Conservation (phyloP, 2,888 invertebrate species). For the Drosophila fungiperda region DNA sequence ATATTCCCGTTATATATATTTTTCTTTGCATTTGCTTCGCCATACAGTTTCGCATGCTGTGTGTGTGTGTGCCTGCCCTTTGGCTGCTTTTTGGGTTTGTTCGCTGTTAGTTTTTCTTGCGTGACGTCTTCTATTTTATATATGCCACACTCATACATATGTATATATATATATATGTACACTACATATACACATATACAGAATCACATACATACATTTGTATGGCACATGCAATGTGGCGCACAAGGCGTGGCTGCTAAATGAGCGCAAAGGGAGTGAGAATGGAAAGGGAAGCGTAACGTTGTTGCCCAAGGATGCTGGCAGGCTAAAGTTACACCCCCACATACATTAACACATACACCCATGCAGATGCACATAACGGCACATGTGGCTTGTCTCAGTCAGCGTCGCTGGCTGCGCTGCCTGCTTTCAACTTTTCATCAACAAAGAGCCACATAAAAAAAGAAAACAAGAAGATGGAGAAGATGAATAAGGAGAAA, state of each 20-base stretch:
- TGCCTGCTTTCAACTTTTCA: slow-evolving; percentile 28
- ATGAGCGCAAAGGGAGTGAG: slow-evolving; percentile 5
- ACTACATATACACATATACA: not conserved
- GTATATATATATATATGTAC: not conserved
- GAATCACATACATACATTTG: not conserved
- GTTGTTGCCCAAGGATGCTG: slow-evolving; percentile 46
- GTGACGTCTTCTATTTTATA: slow-evolving; percentile 49
- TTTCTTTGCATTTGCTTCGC: slow-evolving; percentile 4
- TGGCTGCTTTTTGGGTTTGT: slow-evolving; percentile 22
- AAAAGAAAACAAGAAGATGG: not conserved
- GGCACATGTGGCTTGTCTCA: slow-evolving; percentile 42
- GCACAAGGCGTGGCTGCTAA: slow-evolving; percentile 52
- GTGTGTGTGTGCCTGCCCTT: slow-evolving; percentile 32
- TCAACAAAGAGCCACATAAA: slow-evolving; percentile 12
- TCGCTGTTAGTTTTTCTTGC: slow-evolving; percentile 39
- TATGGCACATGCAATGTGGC: slow-evolving; percentile 52
- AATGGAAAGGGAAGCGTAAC: not conserved
- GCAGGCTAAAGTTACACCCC: slow-evolving; percentile 24
- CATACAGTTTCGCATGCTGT: slow-evolving; percentile 23
- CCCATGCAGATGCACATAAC: slow-evolving; percentile 31
- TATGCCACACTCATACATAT: slow-evolving; percentile 41
- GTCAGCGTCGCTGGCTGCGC: slow-evolving; percentile 20
- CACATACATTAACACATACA: slow-evolving; percentile 1
- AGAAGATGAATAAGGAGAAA: not conserved
- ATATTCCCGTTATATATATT: not conserved